Percentiles rank a stretch among this genome's conserved stretches.
phyloP scores from a whole-genome alignment of 2,797 vertebrate species.

The Tinamus major region DNA sequence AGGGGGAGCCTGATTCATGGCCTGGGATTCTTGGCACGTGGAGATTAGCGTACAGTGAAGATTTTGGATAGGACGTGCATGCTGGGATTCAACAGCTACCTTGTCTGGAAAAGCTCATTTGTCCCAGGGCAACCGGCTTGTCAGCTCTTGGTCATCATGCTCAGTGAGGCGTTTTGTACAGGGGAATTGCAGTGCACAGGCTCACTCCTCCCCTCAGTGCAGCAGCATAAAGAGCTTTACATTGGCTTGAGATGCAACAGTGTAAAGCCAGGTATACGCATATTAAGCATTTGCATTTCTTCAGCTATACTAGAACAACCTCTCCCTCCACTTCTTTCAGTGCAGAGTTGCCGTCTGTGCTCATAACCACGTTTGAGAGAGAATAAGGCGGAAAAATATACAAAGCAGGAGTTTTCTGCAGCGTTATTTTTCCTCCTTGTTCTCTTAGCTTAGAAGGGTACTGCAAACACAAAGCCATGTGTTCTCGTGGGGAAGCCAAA shows the following conservation, averaged over 20 bases:
- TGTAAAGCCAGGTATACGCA: too few species aligned
- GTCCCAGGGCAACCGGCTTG: rapidly evolving
- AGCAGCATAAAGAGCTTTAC: rapidly evolving
- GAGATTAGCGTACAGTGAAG: rapidly evolving
- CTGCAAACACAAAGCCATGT: background rate
- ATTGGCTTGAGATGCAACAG: background rate
- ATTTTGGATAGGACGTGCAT: rapidly evolving
- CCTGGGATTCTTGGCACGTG: background rate
- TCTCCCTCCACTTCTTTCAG: background rate
- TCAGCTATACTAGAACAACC: background rate
- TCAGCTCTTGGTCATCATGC: background rate
- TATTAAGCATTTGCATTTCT: background rate
- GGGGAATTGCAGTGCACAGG: rapidly evolving
- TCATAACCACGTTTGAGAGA: background rate
- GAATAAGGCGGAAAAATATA: too few species aligned
- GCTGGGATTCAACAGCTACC: background rate
- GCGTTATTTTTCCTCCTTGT: background rate
- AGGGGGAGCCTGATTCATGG: background rate
- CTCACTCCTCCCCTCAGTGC: background rate
- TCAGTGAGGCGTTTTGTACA: too few species aligned
- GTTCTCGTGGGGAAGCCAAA: background rate
- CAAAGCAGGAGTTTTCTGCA: background rate
- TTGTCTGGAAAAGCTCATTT: background rate
- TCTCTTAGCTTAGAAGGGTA: background rate
- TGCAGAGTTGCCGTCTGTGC: background rate